Conservation (phyloP, 2,888 invertebrate genomes). For the Plebejus anna region DNA sequence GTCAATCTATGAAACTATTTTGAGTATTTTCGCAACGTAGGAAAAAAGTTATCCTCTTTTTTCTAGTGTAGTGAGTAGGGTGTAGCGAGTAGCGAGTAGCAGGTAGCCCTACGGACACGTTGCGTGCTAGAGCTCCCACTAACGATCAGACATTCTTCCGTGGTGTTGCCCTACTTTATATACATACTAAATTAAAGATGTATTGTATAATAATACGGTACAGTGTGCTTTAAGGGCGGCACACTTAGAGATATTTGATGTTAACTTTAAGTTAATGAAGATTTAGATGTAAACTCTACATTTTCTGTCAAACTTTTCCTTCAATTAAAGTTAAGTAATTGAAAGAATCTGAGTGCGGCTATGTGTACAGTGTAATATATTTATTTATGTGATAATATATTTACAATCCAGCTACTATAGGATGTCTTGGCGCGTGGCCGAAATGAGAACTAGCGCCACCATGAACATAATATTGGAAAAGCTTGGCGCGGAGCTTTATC, state of each 20-base stretch:
- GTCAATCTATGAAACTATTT: neutral
- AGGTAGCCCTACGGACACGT: slow-evolving; percentile 8
- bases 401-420: no score
- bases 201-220: neutral
- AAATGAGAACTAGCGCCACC: no score
- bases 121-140: neutral
- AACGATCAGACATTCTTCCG: slow-evolving; percentile 1
- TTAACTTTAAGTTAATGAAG: no score
- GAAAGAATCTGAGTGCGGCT: no score
- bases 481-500: no score
- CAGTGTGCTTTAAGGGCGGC: neutral
- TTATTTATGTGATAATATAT: no score
- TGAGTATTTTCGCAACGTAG: neutral
- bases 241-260: neutral
- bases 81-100: neutral
- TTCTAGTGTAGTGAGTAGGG: neutral
- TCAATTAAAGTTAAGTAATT: no score
- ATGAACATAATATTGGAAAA: no score
- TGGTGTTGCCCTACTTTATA: neutral
- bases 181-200: neutral
- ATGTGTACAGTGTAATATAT: no score
- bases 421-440: no score
- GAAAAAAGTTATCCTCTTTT: slow-evolving; percentile 10
- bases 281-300: no score
- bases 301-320: no score